Conservation (phyloP, 2,888 invertebrate species). For the Spisula solida region DNA sequence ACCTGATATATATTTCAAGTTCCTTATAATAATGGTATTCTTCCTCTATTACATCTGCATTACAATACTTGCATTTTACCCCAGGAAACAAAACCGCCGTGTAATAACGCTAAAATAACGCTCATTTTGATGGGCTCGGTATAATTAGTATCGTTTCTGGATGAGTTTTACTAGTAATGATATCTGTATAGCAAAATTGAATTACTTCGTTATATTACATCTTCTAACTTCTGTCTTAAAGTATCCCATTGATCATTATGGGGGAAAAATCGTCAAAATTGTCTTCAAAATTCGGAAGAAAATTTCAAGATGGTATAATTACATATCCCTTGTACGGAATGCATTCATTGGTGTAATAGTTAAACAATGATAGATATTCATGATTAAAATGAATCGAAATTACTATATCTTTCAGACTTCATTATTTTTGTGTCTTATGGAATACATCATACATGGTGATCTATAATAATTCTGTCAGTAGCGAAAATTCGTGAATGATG, state of each 20-base stretch:
- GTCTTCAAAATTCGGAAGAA: background rate
- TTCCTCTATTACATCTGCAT: slow-evolving; percentile 1
- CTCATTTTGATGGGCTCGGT: background rate
- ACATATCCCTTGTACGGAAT: background rate
- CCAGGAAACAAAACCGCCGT: background rate
- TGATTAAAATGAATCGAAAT: background rate
- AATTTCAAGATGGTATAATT: background rate
- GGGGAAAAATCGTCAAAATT: too few species aligned
- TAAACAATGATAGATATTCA: background rate
- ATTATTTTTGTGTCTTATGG: background rate
- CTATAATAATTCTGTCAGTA: background rate
- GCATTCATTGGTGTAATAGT: background rate
- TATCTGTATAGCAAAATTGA: background rate
- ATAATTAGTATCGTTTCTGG: background rate
- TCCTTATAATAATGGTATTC: background rate
- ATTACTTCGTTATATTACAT: background rate
- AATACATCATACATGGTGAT: too few species aligned
- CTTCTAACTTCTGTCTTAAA: background rate
- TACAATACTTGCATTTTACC: slow-evolving; percentile 14
- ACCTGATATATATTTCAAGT: background rate
- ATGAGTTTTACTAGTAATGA: background rate
- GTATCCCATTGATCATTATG: background rate
- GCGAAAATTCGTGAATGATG: background rate
- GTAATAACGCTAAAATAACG: background rate
- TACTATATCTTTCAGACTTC: background rate